Base-by-base conservation (phyloP, 2,113 vertebrate species). In the Sardina pilchardus region DNA sequence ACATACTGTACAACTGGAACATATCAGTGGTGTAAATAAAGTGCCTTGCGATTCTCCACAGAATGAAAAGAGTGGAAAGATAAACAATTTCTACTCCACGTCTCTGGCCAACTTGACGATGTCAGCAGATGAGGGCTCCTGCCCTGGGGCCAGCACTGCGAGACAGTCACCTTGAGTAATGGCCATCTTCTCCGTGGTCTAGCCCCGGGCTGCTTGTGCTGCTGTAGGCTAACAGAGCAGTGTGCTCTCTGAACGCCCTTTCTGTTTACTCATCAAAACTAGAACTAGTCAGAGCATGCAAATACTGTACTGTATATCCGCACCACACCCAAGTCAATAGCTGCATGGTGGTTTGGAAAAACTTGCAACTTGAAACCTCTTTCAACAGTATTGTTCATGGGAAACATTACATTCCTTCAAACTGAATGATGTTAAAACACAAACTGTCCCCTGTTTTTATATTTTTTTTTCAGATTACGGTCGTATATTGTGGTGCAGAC, bases 311-410 rank as follows among this genome's bases (percentile, higher is more conserved):
- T 9, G 26, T 26, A 30, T 67, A 42, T 44, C 47, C 45, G 78
- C 85, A 81, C 82, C 82, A 71, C 59, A 43, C 39, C 81, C 53
- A 83, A 17, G 39, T 39, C 50, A 80, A 84, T 53, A 87, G 24
- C 45, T 48, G 24, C 12, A 39, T 7, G 24, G n/a, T 67, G 2
- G 63, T 67, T 67, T 67, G 30, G 39, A 30, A 9, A 21, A 6
- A n/a, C 34, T 75, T 12, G 17, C 26, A 36, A 21, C 42, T n/a
- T 81, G 30, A 42, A 48, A 19, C 26, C 56, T 26, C 5, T 21
- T 6, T 6, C 9, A 44, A 45, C 19, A 26, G 19, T 42, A 42
- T 21, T 63, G 19, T 59, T 50, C 47, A 82, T 50, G 43, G 24
- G n/a, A 16, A 26, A 50, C 43, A 9, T 26, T 56, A 12, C 34